Percentiles rank a stretch among this genome's conserved stretches.
These are phyloP conservation scores for Perca flavescens DNA, from an alignment of 2,113 vertebrate genomes.

Conservation along the genomic window DNA sequence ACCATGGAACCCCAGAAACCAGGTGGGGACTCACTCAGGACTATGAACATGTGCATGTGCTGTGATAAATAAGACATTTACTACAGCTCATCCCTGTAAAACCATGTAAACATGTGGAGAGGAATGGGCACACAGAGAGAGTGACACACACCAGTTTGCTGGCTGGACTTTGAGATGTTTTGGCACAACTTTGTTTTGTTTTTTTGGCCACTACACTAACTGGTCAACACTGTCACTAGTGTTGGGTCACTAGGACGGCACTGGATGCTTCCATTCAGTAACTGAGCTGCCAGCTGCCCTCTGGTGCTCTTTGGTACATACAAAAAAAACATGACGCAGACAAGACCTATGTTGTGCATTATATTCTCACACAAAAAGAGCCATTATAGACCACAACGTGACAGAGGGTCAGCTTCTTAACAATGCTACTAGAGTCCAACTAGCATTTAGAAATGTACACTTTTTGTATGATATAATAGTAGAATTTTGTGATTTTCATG, in stretches of 20 bases:
- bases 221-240: neutral
- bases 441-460: neutral
- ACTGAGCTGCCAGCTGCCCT: neutral
- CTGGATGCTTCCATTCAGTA: too few species aligned
- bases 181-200: neutral
- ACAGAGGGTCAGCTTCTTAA: neutral
- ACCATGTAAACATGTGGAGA: neutral
- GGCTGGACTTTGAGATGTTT: neutral
- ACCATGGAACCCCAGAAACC: conserved; percentile 94
- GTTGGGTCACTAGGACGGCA: neutral
- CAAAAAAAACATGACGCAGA: too few species aligned
- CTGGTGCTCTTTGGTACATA: too few species aligned
- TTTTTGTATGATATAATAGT: neutral
- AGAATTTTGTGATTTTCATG: neutral
- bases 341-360: neutral
- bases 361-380: neutral
- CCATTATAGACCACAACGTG: neutral
- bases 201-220: neutral
- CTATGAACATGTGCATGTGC: neutral
- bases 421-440: neutral
- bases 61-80: neutral
- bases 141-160: neutral
- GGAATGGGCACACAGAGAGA: neutral
- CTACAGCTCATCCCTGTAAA: too few species aligned
- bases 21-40: conserved; percentile 83